Conservation (phyloP, 1,140 invertebrate species). For the Caenorhabditis remanei region DNA sequence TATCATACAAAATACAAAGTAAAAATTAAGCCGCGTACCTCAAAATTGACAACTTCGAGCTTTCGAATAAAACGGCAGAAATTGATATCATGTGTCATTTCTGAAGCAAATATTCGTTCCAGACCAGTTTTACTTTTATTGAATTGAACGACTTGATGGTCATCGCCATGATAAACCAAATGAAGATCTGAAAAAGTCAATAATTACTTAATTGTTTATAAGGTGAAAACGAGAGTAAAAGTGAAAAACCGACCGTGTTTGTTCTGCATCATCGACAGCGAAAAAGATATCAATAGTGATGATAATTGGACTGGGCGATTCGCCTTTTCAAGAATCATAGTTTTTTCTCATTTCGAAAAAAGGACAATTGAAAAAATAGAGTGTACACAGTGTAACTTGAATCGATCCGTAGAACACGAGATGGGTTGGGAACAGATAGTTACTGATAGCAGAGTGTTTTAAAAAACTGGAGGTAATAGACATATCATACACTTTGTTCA, state of each 20-base stretch:
- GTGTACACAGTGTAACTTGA: slow-evolving; percentile 28
- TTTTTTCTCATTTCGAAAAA: slow-evolving; percentile 12
- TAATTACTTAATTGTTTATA: background rate
- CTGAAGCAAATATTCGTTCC: slow-evolving; percentile 28
- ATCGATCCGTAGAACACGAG: slow-evolving; percentile 24
- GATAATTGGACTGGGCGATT: slow-evolving; percentile 50
- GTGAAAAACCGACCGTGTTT: slow-evolving; percentile 44
- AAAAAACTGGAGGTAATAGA: background rate
- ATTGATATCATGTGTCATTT: slow-evolving; percentile 31
- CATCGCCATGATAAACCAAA: slow-evolving; percentile 4
- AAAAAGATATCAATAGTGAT: slow-evolving; percentile 29
- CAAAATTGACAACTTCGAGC: background rate
- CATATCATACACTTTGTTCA: background rate
- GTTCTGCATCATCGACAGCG: slow-evolving; percentile 31
- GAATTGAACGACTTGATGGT: slow-evolving; percentile 19
- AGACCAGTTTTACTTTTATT: background rate
- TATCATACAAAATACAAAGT: too few relatives aligned
- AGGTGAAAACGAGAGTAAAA: background rate
- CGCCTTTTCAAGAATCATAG: slow-evolving; percentile 43
- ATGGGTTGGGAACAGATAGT: slow-evolving; percentile 41
- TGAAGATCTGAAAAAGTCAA: slow-evolving; percentile 13
- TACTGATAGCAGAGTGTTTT: background rate
- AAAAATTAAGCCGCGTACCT: background rate
- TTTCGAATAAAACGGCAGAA: slow-evolving; percentile 1
- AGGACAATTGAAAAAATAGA: background rate